Evolutionary conservation across 2,797 vertebrate species (phyloP).

Genomic region (Urophycis tenuis): DNA sequence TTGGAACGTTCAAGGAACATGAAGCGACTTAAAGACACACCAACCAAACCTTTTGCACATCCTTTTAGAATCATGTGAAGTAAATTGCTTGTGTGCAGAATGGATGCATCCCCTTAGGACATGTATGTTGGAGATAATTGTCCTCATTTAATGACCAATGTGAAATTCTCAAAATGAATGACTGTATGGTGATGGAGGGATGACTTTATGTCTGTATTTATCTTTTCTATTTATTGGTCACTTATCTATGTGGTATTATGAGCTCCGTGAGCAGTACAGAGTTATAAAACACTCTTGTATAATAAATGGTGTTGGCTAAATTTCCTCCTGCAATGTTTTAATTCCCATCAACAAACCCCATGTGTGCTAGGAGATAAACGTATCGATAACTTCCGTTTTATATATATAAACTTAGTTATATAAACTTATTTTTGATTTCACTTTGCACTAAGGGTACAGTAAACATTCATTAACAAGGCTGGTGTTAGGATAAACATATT

Average conservation of each 20-base stretch:
- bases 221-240: conserved; percentile 50
- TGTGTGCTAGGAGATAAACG: neutral
- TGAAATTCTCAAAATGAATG: conserved; percentile 34
- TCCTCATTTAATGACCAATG: conserved; percentile 12
- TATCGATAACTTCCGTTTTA: too few relatives aligned
- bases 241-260: conserved; percentile 39
- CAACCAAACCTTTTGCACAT: neutral
- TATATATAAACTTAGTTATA: too few relatives aligned
- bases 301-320: conserved; percentile 30
- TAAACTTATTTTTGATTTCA: too few relatives aligned
- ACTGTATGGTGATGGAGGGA: conserved; percentile 40
- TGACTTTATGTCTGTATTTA: conserved; percentile 31
- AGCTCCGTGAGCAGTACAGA: conserved; percentile 36
- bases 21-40: neutral
- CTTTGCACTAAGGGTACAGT: too few relatives aligned
- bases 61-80: neutral
- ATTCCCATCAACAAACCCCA: neutral
- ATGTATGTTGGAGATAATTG: conserved; percentile 6
- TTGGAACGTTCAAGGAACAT: neutral
- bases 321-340: conserved; percentile 2
- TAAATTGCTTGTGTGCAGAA: neutral
- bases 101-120: neutral
- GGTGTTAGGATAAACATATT: too few relatives aligned
- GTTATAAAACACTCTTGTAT: conserved; percentile 19
- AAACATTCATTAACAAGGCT: too few relatives aligned